Conservation (phyloP, 2,888 invertebrate species). For the Sabatieria punctata region DNA sequence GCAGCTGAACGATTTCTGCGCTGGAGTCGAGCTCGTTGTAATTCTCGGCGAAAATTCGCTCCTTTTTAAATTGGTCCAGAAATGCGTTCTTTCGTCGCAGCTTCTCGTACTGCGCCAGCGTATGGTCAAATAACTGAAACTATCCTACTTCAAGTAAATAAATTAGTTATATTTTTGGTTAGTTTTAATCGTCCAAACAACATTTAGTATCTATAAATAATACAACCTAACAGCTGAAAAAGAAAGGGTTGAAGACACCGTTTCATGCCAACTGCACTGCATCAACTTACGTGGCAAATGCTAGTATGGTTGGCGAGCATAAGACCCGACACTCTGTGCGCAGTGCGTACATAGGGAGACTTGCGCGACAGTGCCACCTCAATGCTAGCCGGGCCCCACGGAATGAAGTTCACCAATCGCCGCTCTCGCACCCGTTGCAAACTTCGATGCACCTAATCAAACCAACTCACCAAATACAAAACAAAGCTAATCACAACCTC, state of each 20-base stretch:
- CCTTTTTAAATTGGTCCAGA: constrained; percentile 85
- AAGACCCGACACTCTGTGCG: constrained; percentile 85
- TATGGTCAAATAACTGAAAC: constrained; percentile 69
- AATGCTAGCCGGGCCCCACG: constrained; percentile 93
- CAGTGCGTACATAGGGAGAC: constrained; percentile 82
- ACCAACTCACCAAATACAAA: no score
- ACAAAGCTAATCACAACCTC: no score
- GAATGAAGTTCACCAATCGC: constrained; percentile 83
- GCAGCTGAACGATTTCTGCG: constrained; percentile 68
- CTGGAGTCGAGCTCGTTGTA: constrained; percentile 73
- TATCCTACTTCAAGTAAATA: no score
- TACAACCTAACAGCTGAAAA: no score
- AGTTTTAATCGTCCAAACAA: no score
- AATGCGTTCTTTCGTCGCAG: constrained; percentile 85
- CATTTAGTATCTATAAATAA: no score
- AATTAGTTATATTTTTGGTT: no score
- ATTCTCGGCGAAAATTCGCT: constrained; percentile 78
- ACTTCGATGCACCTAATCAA: constrained; percentile 64
- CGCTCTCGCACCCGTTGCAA: constrained; percentile 82
- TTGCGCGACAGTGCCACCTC: constrained; percentile 86
- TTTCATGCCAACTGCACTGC: no score
- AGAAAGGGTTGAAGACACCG: no score
- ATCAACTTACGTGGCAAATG: constrained; percentile 65
- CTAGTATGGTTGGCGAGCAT: constrained; percentile 97
- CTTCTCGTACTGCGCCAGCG: constrained; percentile 80